Base-by-base conservation (phyloP, 2,113 vertebrate species). In the Tragelaphus scriptus region DNA sequence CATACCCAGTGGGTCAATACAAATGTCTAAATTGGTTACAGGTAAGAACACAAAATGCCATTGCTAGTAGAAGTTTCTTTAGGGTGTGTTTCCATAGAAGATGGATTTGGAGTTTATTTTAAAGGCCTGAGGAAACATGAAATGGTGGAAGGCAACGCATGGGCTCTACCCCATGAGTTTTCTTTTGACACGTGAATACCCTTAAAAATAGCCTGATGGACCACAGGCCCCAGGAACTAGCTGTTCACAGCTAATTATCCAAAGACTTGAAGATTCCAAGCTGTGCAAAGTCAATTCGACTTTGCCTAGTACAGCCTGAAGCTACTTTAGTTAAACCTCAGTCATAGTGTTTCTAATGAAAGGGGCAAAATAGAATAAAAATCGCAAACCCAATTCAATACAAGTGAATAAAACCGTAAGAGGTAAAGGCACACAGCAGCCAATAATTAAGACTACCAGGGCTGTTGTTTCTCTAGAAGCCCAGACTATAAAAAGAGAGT, bases 181-280 rank as follows among this genome's bases (percentile, higher is more conserved):
- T 94, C 79, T 85, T 98, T 97, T 96, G 97, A 98, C 93, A 97
- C 40, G 61, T 12, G 79, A 95, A 81, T 93, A 93, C 97, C 44
- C 97, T 97, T 97, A 98, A 98, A 98, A 97, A 97, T 95, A 97
- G 80, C 40, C 91, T 85, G 86, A 96, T 92, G 87, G 89, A 92
- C 95, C 94, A 94, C 86, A 93, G 89, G 63, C 96, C 80, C 84
- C 79, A 97, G 98, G 93, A 95, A 95, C 85, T 97, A 85, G 88
- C 84, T 94, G 93, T 97, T 97, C 91, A 82, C 82, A 84, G 88
- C 97, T 98, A 98, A 98, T 98, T 98, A 98, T 95, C 96, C 97
- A 97, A 97, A 97, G 95, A 90, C 91, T 97, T 87, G 88, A 87
- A 91, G 91, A 95, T 91, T 19, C 80, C 98, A 97, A 63, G 94